These are phyloP conservation scores for Micromys minutus DNA, from an alignment of 2,113 vertebrate species.

Conservation along the genomic window DNA sequence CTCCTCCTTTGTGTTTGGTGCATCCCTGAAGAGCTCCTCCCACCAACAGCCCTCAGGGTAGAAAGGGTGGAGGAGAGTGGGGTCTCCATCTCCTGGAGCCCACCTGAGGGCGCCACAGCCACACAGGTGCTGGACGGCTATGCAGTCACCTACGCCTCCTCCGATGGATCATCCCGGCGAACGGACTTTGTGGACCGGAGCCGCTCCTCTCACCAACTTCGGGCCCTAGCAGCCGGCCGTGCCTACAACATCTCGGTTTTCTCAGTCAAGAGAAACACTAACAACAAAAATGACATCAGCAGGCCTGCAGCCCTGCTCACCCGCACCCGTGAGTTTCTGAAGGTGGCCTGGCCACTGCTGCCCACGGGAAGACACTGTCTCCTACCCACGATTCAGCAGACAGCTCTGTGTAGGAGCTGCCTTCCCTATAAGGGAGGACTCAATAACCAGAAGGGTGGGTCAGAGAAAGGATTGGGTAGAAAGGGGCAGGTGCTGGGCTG, in stretches of 20 bases:
- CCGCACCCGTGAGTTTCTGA: conserved; percentile 92
- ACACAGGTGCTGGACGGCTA: conserved; percentile 93
- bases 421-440: neutral
- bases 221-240: conserved; percentile 91
- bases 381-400: neutral
- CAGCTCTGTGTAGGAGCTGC: neutral
- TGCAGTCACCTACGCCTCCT: conserved; percentile 92
- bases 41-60: conserved; percentile 94
- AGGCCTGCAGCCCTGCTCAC: conserved; percentile 91
- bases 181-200: conserved; percentile 94
- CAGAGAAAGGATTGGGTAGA: neutral
- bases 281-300: conserved; percentile 96
- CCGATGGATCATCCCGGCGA: conserved; percentile 90
- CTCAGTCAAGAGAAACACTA: conserved; percentile 94
- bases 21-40: conserved; percentile 92
- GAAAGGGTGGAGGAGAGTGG: conserved; percentile 94
- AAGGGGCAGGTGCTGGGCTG: neutral
- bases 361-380: neutral
- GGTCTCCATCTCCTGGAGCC: conserved; percentile 95
- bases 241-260: conserved; percentile 98
- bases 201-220: conserved; percentile 91
- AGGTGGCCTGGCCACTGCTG: neutral
- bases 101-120: conserved; percentile 85
- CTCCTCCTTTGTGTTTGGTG: conserved; percentile 74
- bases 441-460: neutral